A percentile compares a stretch with the other conserved stretches of the same genome.
phyloP scores from a whole-genome alignment of 2,113 vertebrate species.

The Phocoena phocoena region DNA sequence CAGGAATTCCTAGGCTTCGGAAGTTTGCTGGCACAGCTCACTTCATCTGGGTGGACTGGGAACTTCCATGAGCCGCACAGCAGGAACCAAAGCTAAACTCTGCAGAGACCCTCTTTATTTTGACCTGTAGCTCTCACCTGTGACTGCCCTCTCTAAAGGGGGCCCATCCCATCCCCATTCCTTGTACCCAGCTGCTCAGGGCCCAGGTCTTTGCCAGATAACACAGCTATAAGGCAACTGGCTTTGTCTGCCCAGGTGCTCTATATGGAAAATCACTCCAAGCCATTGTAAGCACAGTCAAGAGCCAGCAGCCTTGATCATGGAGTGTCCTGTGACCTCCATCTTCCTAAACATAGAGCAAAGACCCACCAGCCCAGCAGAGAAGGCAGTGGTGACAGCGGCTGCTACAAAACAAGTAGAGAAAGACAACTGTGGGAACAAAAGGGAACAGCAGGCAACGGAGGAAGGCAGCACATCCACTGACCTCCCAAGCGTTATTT shows the following conservation, averaged over 20 bases:
- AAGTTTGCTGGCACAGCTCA: not conserved
- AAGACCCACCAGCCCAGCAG: not conserved
- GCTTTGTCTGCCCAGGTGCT: not conserved
- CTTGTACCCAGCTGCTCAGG: not conserved
- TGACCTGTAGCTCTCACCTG: not conserved
- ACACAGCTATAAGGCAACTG: not conserved
- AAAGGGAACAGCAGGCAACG: not conserved
- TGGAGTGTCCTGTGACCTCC: not conserved
- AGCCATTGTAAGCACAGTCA: not conserved
- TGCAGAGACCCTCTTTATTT: not conserved
- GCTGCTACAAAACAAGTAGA: not conserved
- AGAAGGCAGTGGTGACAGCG: not conserved
- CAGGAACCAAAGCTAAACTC: not conserved
- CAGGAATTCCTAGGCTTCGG: not conserved
- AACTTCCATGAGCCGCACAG: not conserved
- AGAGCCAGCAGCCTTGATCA: not conserved
- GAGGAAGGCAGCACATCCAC: not conserved
- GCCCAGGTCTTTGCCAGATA: not conserved
- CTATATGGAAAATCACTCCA: not conserved
- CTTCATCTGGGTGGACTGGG: not conserved
- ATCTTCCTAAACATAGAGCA: not conserved
- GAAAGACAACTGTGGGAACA: not conserved
- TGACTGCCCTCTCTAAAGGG: not conserved
- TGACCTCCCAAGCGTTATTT: not conserved
- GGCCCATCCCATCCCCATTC: not conserved